A percentile compares a stretch with the other conserved stretches of the same genome.
Conservation (phyloP, 2,888 invertebrate genomes). For the Odontothrips loti region DNA sequence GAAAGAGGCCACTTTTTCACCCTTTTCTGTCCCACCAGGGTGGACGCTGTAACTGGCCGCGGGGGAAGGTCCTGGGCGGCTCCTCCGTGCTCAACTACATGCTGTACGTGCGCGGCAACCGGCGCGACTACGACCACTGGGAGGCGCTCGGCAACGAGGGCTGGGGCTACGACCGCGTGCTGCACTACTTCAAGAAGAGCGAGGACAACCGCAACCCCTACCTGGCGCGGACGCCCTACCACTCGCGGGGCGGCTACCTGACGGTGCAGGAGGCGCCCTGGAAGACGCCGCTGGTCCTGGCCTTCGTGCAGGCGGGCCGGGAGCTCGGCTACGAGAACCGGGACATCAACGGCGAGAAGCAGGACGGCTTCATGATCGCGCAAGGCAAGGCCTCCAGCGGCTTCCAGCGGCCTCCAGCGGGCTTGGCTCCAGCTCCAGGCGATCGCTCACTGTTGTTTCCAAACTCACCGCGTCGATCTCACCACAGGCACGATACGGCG, state of each 20-base stretch:
- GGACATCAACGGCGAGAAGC: conserved; percentile 74
- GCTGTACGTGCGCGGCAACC: conserved; percentile 81
- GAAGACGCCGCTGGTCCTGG: conserved; percentile 75
- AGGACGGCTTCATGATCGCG: conserved; percentile 77
- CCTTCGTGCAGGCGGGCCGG: conserved; percentile 75
- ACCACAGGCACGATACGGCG: conserved; percentile 64
- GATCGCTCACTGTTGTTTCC: no score
- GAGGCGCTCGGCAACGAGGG: conserved; percentile 78
- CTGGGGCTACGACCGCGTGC: conserved; percentile 79
- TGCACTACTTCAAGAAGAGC: conserved; percentile 85
- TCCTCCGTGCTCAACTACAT: conserved; percentile 84
- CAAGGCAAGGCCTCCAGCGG: conserved; percentile 48
- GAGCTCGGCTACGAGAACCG: conserved; percentile 80
- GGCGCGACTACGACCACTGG: conserved; percentile 85
- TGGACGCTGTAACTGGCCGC: conserved; percentile 79
- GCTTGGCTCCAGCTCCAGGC: neutral
- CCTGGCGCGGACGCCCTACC: conserved; percentile 56
- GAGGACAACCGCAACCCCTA: conserved; percentile 87
- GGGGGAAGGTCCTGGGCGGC: conserved; percentile 86
- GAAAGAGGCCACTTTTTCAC: neutral
- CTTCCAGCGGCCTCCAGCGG: no score
- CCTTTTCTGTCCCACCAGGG: conserved; percentile 40
- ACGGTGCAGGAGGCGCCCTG: conserved; percentile 81
- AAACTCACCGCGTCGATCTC: neutral
- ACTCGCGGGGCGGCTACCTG: conserved; percentile 60